phyloP scores from a whole-genome alignment of 2,888 invertebrate species.

The Amblyteles armatorius region DNA sequence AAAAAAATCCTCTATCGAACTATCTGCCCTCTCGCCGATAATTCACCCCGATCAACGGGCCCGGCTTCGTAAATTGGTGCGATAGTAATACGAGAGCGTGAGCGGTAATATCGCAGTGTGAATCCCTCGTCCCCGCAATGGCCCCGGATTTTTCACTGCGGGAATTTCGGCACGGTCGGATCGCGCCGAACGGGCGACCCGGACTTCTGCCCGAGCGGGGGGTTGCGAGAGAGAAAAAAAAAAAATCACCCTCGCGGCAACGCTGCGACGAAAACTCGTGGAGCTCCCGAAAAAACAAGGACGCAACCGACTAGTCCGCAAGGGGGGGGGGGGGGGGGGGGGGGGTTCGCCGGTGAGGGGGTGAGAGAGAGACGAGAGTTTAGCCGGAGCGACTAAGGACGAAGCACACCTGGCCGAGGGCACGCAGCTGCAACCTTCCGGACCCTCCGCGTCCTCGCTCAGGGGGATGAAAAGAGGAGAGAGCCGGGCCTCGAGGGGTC shows the following conservation, averaged over 20 bases:
- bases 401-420: slow-evolving; percentile 82
- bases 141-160: slow-evolving; percentile 57
- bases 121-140: background rate
- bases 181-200: background rate
- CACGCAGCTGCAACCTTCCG: slow-evolving; percentile 80
- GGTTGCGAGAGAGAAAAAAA: slow-evolving; percentile 61
- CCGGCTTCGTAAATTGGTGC: slow-evolving; percentile 27
- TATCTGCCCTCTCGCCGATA: background rate
- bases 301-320: slow-evolving; percentile 24
- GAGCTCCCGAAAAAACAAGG: background rate
- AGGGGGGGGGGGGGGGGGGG: background rate
- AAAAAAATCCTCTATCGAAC: no score
- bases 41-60: background rate
- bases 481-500: slow-evolving; percentile 75
- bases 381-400: slow-evolving; percentile 60
- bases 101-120: slow-evolving; percentile 64
- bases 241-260: slow-evolving; percentile 71
- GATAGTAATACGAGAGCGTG: slow-evolving; percentile 52
- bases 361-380: slow-evolving; percentile 56
- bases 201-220: background rate
- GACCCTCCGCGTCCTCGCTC: slow-evolving; percentile 74
- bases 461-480: slow-evolving; percentile 81
- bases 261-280: slow-evolving; percentile 72
- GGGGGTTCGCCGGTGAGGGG: slow-evolving; percentile 18
- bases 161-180: slow-evolving; percentile 57